Evolutionary conservation across 2,113 vertebrate species (phyloP), one percentile per base, ranked within the genome.

Genomic region (Diglossa brunneiventris): DNA sequence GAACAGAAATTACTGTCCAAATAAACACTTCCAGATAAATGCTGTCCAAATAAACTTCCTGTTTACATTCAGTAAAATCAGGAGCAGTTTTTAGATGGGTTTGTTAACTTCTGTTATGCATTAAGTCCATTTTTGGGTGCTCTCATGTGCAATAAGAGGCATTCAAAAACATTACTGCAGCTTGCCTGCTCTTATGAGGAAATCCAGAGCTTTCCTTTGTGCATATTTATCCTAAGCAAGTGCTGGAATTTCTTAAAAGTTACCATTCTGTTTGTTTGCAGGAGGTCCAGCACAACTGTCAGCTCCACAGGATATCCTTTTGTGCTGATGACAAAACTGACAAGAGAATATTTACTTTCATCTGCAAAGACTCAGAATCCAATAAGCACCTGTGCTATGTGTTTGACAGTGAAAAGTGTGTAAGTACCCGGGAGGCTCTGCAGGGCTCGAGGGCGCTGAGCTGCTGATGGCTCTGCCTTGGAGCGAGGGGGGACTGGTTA

Each of bases 341-440:
- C 97, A 99, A 99, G 97, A 98, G 99, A 95, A 99, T 99, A 98
- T 99, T 99, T 87, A 99, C 99, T 49, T 99, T 99, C 96, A 99
- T 99, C 98, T 99, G 99, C 98, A 99, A 99, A 98, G 99, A 99
- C 97, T 99, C 99, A 0, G 99, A 99, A 88, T 99, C 99, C 67
- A 99, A 99, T 95, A 99, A 99, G 96, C 99, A 99, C 83, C 98
- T 99, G 94, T 99, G 99, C 97, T 99, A 98, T 49, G 99, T 99
- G 83, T 99, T 99, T 98, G 99, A 99, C 98, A 99, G 99, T 89
- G 99, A 99, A 83, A 99, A 99, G 98, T 99, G 99, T 98, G 99
- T 99, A 99, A 98, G 99, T 98, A 97, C 93, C 49, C 56, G 44
- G 91, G 90, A 47, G 2, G 46, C 93, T 91, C 87, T 84, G 52